Base-by-base conservation (phyloP, 2,888 invertebrate species). In the Drosophila suboccidentalis region DNA sequence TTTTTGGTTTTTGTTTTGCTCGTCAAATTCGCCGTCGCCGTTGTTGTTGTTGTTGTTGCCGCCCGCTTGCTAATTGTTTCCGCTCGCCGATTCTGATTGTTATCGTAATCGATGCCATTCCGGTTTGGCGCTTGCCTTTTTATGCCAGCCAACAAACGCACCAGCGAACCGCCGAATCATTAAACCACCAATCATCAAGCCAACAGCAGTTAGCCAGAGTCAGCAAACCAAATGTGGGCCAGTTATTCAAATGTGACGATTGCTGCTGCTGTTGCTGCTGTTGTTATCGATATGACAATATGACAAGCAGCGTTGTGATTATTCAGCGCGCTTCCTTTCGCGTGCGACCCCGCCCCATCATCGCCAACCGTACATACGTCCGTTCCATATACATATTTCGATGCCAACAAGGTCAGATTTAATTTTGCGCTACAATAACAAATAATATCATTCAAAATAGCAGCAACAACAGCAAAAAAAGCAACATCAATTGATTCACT, bases 331-430 rank as follows among this genome's bases (percentile, higher is more conserved):
- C 81, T 87, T 86, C 89, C 89, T 88, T 89, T 86, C 75, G 81
- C 74, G 72, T 83, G 80, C 49, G 69, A 70, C 51, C 59, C 69
- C 73, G 73, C 69, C 60, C 53, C 22, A 19, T 19, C 71, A 46
- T 26, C 62, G 36, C 39, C 36, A 17, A 29, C n/a, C 19, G 11
- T 39, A 26, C 19, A 9, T 39, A 47, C 59, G 29, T 61, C 69
- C 62, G 68, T 59, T 67, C 75, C 78, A 78, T 26, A 54, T n/a
- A n/a, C n/a, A n/a, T 58, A 71, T 82, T 76, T 69, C 69, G 69
- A 68, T 74, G 80, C 41, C 85, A 88, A 76, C 89, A 86, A 86
- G 85, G 85, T 86, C 89, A 89, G 74, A 89, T 86, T 87, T 86
- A 88, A 88, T 85, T 71, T 73, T 65, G 65, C 54, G 57, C 62